phyloP scores from a whole-genome alignment of 2,797 vertebrate genomes.

The Lacerta viridis region DNA sequence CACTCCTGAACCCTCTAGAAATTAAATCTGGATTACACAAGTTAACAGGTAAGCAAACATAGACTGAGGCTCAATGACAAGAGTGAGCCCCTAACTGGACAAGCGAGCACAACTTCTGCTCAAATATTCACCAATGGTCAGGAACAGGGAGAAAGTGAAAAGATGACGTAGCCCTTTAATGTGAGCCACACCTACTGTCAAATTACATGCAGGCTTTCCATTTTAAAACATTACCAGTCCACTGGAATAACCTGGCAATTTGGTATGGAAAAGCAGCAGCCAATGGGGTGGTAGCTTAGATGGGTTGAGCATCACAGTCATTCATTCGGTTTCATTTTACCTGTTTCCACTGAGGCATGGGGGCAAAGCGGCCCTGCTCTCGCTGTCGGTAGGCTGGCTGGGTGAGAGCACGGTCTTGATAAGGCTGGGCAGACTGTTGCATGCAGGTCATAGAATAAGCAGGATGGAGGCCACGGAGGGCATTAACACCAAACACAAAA shows the following conservation, averaged over 20 bases:
- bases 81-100: not conserved
- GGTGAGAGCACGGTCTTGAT: slow-evolving; percentile 86
- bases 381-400: slow-evolving; percentile 80
- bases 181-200: not conserved
- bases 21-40: not conserved
- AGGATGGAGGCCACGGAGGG: slow-evolving; percentile 63
- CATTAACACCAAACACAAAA: slow-evolving; percentile 78
- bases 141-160: not conserved
- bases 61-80: not conserved
- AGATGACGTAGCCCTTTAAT: not conserved
- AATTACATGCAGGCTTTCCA: not conserved
- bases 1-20: not conserved
- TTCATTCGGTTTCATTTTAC: slow-evolving; percentile 83
- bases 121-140: slow-evolving; percentile 22
- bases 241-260: not conserved
- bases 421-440: slow-evolving; percentile 86
- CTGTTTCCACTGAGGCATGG: slow-evolving; percentile 95
- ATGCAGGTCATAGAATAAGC: slow-evolving; percentile 74
- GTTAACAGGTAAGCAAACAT: not conserved
- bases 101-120: slow-evolving; percentile 18
- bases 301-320: slow-evolving; percentile 19
- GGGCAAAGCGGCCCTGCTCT: slow-evolving; percentile 85
- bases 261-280: slow-evolving; percentile 21
- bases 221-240: not conserved
- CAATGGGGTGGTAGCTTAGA: slow-evolving; percentile 14